Percentiles rank a stretch among this genome's conserved stretches.
Conservation (phyloP, 1,140 invertebrate species). For the Holcopasites calliopsidis region DNA sequence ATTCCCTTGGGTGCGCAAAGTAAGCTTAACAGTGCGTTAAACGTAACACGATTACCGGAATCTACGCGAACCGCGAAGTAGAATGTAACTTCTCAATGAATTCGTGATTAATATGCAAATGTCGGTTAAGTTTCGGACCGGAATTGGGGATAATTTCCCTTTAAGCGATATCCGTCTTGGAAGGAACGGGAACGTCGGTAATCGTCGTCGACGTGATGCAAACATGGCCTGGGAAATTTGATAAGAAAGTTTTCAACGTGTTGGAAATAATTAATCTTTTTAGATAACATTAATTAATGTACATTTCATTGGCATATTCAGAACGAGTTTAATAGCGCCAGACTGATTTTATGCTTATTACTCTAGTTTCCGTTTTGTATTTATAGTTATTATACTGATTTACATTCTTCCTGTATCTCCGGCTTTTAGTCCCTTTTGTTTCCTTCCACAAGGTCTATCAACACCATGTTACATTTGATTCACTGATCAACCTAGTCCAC, state of each 20-base stretch:
- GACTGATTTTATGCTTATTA: too few relatives aligned
- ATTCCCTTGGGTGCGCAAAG: not conserved
- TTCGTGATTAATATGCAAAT: conserved; percentile 30
- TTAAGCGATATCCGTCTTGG: not conserved
- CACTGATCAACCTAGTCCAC: too few relatives aligned
- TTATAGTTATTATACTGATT: too few relatives aligned
- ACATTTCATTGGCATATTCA: not conserved
- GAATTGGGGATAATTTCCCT: conserved; percentile 14
- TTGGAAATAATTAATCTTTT: not conserved
- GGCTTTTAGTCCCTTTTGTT: too few relatives aligned
- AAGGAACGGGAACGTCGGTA: not conserved
- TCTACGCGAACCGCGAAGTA: not conserved
- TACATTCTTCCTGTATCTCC: too few relatives aligned
- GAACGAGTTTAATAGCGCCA: too few relatives aligned
- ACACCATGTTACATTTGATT: too few relatives aligned
- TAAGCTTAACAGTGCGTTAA: conserved; percentile 37
- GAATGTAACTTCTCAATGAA: conserved; percentile 21
- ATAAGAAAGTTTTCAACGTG: not conserved
- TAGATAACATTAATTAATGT: not conserved
- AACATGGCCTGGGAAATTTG: not conserved
- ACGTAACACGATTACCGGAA: conserved; percentile 37
- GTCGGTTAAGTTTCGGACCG: not conserved
- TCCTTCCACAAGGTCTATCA: too few relatives aligned
- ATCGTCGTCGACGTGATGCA: not conserved
- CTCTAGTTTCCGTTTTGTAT: too few relatives aligned